Percentiles rank a stretch among this genome's conserved stretches.
Evolutionary conservation across 2,113 vertebrate genomes (phyloP).

Genomic region (Phrynosoma platyrhinos): DNA sequence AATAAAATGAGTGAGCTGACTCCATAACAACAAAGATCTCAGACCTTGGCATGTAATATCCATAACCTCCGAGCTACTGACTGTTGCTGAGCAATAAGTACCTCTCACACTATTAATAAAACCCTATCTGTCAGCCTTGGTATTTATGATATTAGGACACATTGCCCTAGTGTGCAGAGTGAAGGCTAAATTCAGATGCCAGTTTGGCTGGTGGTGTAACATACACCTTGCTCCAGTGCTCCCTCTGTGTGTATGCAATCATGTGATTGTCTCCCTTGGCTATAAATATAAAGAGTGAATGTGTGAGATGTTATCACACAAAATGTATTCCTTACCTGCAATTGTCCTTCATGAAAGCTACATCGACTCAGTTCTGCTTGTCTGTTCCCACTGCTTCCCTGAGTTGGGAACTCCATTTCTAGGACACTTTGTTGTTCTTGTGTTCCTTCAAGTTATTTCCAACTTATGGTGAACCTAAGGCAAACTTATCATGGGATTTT

Average conservation of each 20-base stretch:
- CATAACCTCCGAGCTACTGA: constrained; percentile 73
- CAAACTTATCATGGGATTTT: no score
- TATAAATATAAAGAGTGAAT: background rate
- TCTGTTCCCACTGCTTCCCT: background rate
- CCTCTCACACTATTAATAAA: constrained; percentile 74
- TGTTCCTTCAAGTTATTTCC: no score
- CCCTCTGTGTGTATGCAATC: background rate
- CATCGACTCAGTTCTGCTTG: background rate
- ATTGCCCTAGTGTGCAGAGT: constrained; percentile 63
- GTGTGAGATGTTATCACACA: background rate
- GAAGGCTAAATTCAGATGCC: constrained; percentile 56
- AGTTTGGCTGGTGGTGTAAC: constrained; percentile 25
- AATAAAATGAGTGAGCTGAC: constrained; percentile 27
- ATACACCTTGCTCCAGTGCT: background rate
- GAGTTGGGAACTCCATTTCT: background rate
- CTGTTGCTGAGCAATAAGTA: constrained; percentile 77
- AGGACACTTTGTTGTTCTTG: background rate
- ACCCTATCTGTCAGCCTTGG: constrained; percentile 74
- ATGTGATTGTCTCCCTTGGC: constrained; percentile 28
- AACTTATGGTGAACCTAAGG: no score
- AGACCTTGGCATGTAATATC: constrained; percentile 70
- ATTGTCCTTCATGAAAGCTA: constrained; percentile 19
- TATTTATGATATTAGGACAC: constrained; percentile 74
- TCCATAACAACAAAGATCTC: constrained; percentile 35
- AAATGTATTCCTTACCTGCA: background rate